phyloP scores from a whole-genome alignment of 2,113 vertebrate genomes.

The Vidua macroura region DNA sequence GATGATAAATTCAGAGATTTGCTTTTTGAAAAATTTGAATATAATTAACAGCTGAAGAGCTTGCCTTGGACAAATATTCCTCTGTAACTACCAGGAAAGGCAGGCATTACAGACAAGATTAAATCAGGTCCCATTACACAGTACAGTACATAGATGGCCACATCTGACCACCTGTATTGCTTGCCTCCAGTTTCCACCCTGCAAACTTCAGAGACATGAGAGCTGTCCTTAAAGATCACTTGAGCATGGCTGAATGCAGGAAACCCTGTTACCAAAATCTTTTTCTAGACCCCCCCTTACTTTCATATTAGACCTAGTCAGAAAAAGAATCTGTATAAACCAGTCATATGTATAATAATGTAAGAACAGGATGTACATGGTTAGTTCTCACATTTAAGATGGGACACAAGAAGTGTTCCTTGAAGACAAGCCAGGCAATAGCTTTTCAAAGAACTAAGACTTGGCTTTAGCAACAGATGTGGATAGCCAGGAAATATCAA shows the following conservation, averaged over 20 bases:
- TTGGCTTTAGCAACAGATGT: constrained; percentile 19
- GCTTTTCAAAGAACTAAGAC: constrained; percentile 49
- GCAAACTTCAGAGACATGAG: background rate
- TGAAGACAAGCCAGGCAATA: constrained; percentile 42
- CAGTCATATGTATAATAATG: background rate
- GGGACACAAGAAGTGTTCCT: constrained; percentile 24
- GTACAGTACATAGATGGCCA: rapidly evolving
- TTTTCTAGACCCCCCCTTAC: background rate
- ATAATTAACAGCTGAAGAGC: background rate
- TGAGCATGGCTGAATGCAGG: background rate
- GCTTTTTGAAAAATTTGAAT: background rate
- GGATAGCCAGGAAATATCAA: constrained; percentile 41
- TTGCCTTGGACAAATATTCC: background rate
- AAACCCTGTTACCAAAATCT: background rate
- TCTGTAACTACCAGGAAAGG: background rate
- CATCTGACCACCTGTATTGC: background rate
- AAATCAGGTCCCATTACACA: background rate
- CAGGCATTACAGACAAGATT: background rate
- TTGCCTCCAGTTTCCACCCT: background rate
- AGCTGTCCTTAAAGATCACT: background rate
- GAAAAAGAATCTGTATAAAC: background rate
- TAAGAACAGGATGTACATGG: background rate
- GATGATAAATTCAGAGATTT: background rate
- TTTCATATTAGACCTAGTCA: background rate
- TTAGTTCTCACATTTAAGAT: constrained; percentile 24